These are phyloP conservation scores for Avahi laniger DNA, from an alignment of 2,797 vertebrate species.

Conservation along the genomic window DNA sequence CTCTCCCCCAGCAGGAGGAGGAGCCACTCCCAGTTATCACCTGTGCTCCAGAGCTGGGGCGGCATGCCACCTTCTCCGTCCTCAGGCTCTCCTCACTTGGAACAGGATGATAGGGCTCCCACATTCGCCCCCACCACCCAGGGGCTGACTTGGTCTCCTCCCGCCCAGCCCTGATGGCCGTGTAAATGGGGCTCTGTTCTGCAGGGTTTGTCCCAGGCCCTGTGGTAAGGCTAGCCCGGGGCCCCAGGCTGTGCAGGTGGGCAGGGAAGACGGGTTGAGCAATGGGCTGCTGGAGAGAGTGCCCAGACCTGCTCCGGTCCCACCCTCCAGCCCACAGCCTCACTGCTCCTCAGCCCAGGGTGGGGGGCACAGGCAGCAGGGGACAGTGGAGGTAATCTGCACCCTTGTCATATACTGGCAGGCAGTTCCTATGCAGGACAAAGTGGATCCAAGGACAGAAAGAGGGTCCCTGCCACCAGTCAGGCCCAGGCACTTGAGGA, in stretches of 20 bases:
- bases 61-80: constrained; percentile 13
- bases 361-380: constrained; percentile 26
- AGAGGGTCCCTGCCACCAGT: background rate
- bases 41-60: background rate
- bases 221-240: constrained; percentile 66
- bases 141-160: constrained; percentile 45
- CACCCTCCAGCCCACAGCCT: constrained; percentile 33
- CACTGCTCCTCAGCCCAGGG: background rate
- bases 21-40: constrained; percentile 26
- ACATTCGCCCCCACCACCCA: background rate
- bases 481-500: background rate
- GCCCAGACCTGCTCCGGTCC: constrained; percentile 33
- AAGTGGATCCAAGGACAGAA: background rate
- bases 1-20: background rate
- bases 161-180: background rate
- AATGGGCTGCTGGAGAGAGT: constrained; percentile 35
- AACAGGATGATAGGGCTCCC: constrained; percentile 54
- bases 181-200: constrained; percentile 72
- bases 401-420: background rate
- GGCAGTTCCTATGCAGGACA: background rate
- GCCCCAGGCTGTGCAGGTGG: constrained; percentile 35
- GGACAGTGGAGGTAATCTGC: background rate
- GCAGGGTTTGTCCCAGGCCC: constrained; percentile 31
- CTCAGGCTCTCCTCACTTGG: constrained; percentile 29
- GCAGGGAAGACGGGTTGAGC: constrained; percentile 7